Evolutionary conservation across 2,888 invertebrate species (phyloP).

Genomic region (Sceliomorpha sp.): DNA sequence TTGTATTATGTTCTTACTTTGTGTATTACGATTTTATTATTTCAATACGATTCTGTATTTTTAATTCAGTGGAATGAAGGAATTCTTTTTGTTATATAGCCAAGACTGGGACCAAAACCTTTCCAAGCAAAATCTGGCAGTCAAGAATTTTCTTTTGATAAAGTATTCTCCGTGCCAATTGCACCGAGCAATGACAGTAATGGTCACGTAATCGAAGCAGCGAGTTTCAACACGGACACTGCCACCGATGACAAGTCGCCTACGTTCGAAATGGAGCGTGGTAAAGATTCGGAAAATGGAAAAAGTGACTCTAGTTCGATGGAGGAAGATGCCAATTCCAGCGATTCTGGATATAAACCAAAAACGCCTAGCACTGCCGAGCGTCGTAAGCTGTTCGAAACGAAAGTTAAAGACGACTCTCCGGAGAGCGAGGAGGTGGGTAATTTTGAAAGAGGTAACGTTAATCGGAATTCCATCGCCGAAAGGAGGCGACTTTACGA

Average conservation of each 20-base stretch:
- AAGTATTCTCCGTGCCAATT: constrained; percentile 90
- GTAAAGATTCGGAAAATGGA: constrained; percentile 81
- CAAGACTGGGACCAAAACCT: constrained; percentile 91
- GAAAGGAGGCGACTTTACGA: constrained; percentile 90
- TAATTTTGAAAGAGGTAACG: constrained; percentile 83
- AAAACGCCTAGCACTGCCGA: constrained; percentile 91
- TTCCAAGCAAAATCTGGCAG: constrained; percentile 88
- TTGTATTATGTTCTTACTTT: no score
- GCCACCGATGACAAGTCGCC: constrained; percentile 63
- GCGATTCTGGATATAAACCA: constrained; percentile 85
- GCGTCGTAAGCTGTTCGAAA: constrained; percentile 87
- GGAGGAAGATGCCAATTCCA: constrained; percentile 84
- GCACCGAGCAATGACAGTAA: constrained; percentile 82
- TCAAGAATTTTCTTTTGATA: constrained; percentile 89
- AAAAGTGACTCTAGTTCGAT: constrained; percentile 84
- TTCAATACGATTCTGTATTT: constrained; percentile 20
- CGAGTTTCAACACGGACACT: constrained; percentile 63
- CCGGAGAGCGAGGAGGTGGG: constrained; percentile 82
- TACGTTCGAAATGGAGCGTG: constrained; percentile 66
- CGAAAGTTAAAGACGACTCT: constrained; percentile 80
- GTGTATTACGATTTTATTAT: constrained; percentile 19
- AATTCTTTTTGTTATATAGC: constrained; percentile 82
- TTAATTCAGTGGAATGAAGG: not conserved
- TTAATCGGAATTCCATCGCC: constrained; percentile 87
- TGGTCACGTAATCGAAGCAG: constrained; percentile 69